Base-by-base conservation (phyloP, 1,140 invertebrate species). In the Tribolium castaneum region DNA sequence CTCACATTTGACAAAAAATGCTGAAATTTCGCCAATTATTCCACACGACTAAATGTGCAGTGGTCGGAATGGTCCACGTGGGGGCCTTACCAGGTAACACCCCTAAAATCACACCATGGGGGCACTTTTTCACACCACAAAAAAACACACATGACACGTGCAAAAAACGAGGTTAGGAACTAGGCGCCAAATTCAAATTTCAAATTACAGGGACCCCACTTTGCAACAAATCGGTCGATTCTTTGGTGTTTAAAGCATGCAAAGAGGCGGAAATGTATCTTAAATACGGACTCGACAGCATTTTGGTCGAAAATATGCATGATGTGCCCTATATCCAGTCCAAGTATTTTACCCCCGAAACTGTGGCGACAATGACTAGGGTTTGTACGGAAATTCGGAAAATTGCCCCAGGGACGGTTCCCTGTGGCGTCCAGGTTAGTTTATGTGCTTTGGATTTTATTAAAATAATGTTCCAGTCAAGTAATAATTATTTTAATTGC, bases 251-350 rank as follows among this genome's bases (percentile, higher is more conserved):
- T 22, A 85, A 86, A 62, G 91, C 92, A 0, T 86, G 88, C 56
- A 85, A 86, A 79, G 93, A 94, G 85, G 89, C 91, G 7, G 82
- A 88, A 77, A 86, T 90, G 10, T 94, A 93, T 82, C 85, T 87
- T 70, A 85, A 90, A 75, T 83, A 85, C 84, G 85, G 87, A 66
- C 82, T 94, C 79, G 93, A 96, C 87, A 93, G 89, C 13, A 86
- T 97, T 1, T 84, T 96, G 7, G 85, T 97, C 1, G 96, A 97
- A 87, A 97, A 97, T 84, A 97, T 96, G 95, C 90, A 95, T 84
- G 96, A 97, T 84, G 83, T 95, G 10, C 96, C 95, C 0, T 97
- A 97, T 82, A 80, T 93, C 1, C 88, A 89, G 77, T 82, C 88
- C 0, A 84, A 86, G 39, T 78, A 90, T 30, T 84, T 93, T 51